Evolutionary conservation across 2,888 invertebrate genomes (phyloP), one percentile per base, ranked within the genome.

Genomic region (Drosophila merina): DNA sequence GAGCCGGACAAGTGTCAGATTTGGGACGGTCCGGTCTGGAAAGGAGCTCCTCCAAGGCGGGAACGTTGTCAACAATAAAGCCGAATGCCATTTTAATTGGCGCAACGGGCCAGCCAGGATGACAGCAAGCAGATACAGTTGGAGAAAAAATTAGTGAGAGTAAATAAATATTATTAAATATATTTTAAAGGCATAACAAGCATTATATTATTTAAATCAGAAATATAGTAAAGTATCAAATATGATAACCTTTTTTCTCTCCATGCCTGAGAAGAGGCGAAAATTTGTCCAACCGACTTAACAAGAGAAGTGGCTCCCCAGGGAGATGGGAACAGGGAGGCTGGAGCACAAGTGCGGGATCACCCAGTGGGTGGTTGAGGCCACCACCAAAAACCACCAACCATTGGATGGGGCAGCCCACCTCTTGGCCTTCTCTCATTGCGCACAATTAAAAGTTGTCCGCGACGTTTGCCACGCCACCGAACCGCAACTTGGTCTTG

Each of bases 51-150:
- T 49, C 8, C 14, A 9, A 38, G 63, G 42, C 55, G 54, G 63
- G 54, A 59, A 31, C 36, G 47, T 49, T 52, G 60, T 26, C 60
- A 68, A 57, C 66, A 68, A 67, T 57, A 55, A 70, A 73, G 74
- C 74, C 63, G 79, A 82, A 82, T 78, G 74, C 72, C 72, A 82
- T 74, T 85, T 82, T 82, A 82, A 85, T 85, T 87, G 82, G 73
- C 76, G 86, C 82, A 66, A 50, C 60, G 88, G 69, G 74, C 51
- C 68, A 50, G 28, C 33, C 40, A 31, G 28, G 55, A 42, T 72
- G 71, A 68, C 85, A 80, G 64, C 50, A 47, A 12, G 28, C 26
- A 33, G 20, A 2, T 31, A 26, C 60, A 62, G 62, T 26, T 8
- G 2, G n/a, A 28, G 14, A 28, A 36, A 57, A 25, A 3, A 14